Base-by-base conservation (phyloP, 64 coral and sea anemone genomes). In the Porites australiensis region DNA sequence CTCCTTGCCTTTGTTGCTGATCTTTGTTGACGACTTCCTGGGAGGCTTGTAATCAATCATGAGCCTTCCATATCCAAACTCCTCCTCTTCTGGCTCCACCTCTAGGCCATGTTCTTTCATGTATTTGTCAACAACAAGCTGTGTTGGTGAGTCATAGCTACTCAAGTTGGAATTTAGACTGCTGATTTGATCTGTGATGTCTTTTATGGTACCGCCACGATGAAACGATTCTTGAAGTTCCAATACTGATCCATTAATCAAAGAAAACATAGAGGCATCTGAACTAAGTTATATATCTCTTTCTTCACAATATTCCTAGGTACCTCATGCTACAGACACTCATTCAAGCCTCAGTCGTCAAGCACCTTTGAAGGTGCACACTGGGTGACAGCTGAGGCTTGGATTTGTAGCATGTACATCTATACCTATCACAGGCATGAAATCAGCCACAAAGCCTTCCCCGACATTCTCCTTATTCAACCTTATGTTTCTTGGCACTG, bases 81-180 rank as follows among this genome's bases (percentile, higher is more conserved):
- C 92, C 16, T 95, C 94, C 16, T 91, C 95, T 37, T 97, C 95
- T 2, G 86, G 69, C 58, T 94, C 92, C n/a, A 93, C 55, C 11
- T 94, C 75, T 10, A 97, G 43, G 16, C 88, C 95, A 82, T 90
- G 79, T 4, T 97, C 92, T 59, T 94, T 97, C 75, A 97, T 57
- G 77, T 97, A 97, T 70, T 97, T 97, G 71, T 97, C 95, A 18
- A 97, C 83, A 43, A 97, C 95, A 48, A 97, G 75, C 64, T 97
- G 88, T 52, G 92, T 91, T 71, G 90, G 93, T 27, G 92, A 55
- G 63, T 97, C 90, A 70, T 88, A 67, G 27, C 75, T 79, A 48
- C 83, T 82, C 14, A 97, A 79, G 19, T 89, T 75, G 5, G 59
- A 77, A 73, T 89, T 88, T 55, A 97, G 84, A 16, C 74, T 88